These are phyloP conservation scores for Teleiodes luculella DNA, from an alignment of 2,888 invertebrate genomes.

Conservation along the genomic window DNA sequence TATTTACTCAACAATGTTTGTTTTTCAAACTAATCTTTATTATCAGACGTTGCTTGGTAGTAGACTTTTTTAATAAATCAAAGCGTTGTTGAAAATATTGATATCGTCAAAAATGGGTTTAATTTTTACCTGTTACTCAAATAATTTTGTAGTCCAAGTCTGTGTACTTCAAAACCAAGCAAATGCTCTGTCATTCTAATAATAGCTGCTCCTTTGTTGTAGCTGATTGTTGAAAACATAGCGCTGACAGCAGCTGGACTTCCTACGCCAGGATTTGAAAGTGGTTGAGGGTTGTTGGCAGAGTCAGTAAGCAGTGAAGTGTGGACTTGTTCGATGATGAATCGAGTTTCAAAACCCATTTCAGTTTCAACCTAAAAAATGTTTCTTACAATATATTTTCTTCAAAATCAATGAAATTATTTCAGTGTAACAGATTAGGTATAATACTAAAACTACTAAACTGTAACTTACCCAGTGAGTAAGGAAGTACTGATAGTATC, in stretches of 20 bases:
- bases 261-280: constrained; percentile 75
- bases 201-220: constrained; percentile 82
- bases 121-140: constrained; percentile 36
- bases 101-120: no score
- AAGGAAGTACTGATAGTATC: constrained; percentile 84
- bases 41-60: no score
- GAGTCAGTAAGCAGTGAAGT: constrained; percentile 80
- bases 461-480: constrained; percentile 70
- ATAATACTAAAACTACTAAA: not conserved
- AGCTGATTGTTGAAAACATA: constrained; percentile 83
- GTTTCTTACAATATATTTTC: no score
- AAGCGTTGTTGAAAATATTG: not conserved
- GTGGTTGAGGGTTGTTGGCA: constrained; percentile 74
- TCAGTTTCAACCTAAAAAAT: constrained; percentile 75
- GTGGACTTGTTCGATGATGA: constrained; percentile 84
- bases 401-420: no score
- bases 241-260: constrained; percentile 77
- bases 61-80: no score
- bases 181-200: constrained; percentile 84
- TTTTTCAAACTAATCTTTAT: no score
- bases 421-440: no score
- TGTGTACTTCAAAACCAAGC: constrained; percentile 74
- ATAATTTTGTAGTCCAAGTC: constrained; percentile 76
- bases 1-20: no score
- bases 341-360: constrained; percentile 83